Base-by-base conservation (phyloP, 2,113 vertebrate genomes). In the Seriola aureovittata region DNA sequence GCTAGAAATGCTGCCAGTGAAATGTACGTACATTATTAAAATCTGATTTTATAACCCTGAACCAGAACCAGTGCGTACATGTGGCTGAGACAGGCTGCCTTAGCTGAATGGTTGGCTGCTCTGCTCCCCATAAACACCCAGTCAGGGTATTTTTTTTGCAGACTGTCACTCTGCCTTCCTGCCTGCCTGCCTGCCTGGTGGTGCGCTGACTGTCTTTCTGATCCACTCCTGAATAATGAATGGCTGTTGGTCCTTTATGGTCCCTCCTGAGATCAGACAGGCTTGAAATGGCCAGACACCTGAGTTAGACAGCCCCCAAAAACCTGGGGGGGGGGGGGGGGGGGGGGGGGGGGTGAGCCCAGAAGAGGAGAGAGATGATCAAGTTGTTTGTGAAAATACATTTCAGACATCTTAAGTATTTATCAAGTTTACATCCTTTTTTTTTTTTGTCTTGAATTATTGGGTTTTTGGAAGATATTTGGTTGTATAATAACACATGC, bases 191-290 rank as follows among this genome's bases (percentile, higher is more conserved):
- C 48, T 62, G 74, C 34, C 48, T 64, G 59, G 25, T 11, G 21
- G 75, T 83, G 71, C 13, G 55, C 81, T 71, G 78, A 66, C 78
- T 74, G 85, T 50, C 86, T 78, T 78, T 66, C 55, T 80, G 59
- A 40, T 78, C 71, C 25, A 23, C 57, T 83, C 58, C 74, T 91
- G 89, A 91, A 91, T 90, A 88, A 91, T 89, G 71, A 84, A 86
- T 85, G 52, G 23, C 34, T 66, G 86, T 64, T 86, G 78, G 79
- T 60, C 76, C 58, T 64, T 79, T 70, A 58, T 14, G 36, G 84
- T 88, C 75, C 71, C 79, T 85, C 80, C 82, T 60, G 80, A 88
- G 78, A 87, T 82, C 52, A 64, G 32, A 38, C 62, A 52, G 66
- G 65, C 50, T 54, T 63, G 58, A 85, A 78, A 64, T 83, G 71